Conservation (phyloP, 1,140 invertebrate genomes). For the Heterodera schachtii region DNA sequence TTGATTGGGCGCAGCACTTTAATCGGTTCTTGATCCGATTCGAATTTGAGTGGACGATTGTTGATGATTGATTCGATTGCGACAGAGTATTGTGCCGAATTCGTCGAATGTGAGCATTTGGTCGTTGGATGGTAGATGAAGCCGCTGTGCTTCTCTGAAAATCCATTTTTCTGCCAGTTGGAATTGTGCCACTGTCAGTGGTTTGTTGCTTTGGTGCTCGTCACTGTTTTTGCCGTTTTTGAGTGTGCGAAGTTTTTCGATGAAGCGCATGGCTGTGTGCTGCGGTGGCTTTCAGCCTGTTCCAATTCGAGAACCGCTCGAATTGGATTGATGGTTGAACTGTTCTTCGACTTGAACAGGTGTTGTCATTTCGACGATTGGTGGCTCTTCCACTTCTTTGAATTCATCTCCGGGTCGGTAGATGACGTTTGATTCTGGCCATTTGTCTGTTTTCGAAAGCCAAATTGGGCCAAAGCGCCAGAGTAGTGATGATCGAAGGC, state of each 20-base stretch:
- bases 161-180: not conserved
- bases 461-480: not conserved
- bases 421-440: not conserved
- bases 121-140: not conserved
- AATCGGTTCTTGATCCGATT: no score
- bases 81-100: no score
- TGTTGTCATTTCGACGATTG: not conserved
- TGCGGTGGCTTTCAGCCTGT: not conserved
- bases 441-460: not conserved
- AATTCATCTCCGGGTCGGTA: not conserved
- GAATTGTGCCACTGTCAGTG: not conserved
- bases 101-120: no score
- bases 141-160: not conserved
- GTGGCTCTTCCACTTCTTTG: not conserved
- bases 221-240: not conserved
- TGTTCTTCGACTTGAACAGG: not conserved
- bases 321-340: not conserved
- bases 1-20: no score
- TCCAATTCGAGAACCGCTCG: not conserved
- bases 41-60: no score
- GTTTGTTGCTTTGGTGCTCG: not conserved
- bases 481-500: not conserved
- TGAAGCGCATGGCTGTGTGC: not conserved
- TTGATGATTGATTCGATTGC: no score
- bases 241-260: not conserved